Base-by-base conservation (phyloP, 2,797 vertebrate genomes). In the Galago senegalensis region DNA sequence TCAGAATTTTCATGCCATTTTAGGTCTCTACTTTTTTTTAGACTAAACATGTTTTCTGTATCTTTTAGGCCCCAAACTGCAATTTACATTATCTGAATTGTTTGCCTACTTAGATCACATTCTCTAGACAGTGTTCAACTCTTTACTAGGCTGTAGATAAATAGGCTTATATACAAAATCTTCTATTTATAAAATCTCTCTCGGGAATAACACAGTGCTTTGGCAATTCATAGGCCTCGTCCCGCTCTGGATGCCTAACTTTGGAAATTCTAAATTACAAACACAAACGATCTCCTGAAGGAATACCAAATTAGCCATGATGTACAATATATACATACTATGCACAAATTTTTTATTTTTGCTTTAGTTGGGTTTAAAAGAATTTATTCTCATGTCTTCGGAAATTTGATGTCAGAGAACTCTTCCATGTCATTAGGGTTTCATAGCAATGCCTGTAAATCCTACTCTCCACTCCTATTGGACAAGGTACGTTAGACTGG, bases 31-130 rank as follows among this genome's bases (percentile, higher is more conserved):
- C 95, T 65, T 61, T 96, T 96, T 93, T 97, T 97, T 82, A 98
- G 97, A 97, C 97, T 97, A 98, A 98, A 97, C 97, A 97, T 97
- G 87, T 87, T 97, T 96, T 94, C 83, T 90, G 81, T 97, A 93
- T 89, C 94, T 97, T 94, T 94, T 90, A 93, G 89, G 93, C n/a
- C 87, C 93, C 61, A 69, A 95, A 97, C 92, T 91, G 89, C 88
- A 97, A 97, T 98, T 98, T 97, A 97, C 96, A 97, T 97, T 94
- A 97, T 98, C 87, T 90, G 96, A 95, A 97, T 96, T 97, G 91
- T 98, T 97, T 98, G 96, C 95, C 96, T 94, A 72, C 96, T 97
- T 94, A 97, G 96, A 92, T 97, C 95, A 96, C 93, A 96, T 97
- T 97, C 93, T 95, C 46, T 87, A 94, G 97, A 96, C 91, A 96